Evolutionary conservation across 2,888 invertebrate genomes (phyloP).

Genomic region (Yponomeuta cagnagella): DNA sequence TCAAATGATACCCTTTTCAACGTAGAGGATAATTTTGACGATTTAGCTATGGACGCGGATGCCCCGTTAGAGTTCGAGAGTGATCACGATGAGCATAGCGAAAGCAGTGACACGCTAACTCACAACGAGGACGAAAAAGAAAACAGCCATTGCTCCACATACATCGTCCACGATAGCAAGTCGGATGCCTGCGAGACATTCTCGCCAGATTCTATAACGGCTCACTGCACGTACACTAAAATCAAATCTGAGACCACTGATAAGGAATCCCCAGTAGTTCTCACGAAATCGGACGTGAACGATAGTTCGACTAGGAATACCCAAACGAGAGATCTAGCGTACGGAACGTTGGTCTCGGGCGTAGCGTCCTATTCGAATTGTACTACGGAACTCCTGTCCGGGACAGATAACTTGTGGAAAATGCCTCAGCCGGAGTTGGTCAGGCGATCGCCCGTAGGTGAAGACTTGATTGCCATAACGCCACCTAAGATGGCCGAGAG

Average conservation of each 20-base stretch:
- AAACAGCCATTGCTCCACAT: slow-evolving; percentile 56
- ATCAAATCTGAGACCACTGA: slow-evolving; percentile 43
- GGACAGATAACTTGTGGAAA: slow-evolving; percentile 51
- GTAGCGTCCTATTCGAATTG: slow-evolving; percentile 61
- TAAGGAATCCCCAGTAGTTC: slow-evolving; percentile 39
- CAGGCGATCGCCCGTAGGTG: slow-evolving; percentile 45
- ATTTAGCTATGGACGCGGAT: slow-evolving; percentile 58
- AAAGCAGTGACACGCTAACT: slow-evolving; percentile 58
- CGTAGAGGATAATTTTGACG: slow-evolving; percentile 76
- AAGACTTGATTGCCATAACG: slow-evolving; percentile 34
- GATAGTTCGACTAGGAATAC: slow-evolving; percentile 51
- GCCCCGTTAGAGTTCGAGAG: slow-evolving; percentile 37
- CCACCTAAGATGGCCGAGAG: slow-evolving; percentile 34
- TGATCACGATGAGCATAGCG: slow-evolving; percentile 39
- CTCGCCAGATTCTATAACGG: slow-evolving; percentile 63
- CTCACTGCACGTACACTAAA: slow-evolving; percentile 61
- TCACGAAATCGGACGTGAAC: slow-evolving; percentile 47
- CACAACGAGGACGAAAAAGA: slow-evolving; percentile 59
- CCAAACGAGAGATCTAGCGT: slow-evolving; percentile 59
- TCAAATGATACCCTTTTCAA: slow-evolving; percentile 80
- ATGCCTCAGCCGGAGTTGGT: slow-evolving; percentile 55
- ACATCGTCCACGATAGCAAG: slow-evolving; percentile 59
- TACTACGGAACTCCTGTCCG: slow-evolving; percentile 49
- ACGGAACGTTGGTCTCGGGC: slow-evolving; percentile 56
- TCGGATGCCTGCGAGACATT: slow-evolving; percentile 58